Evolutionary conservation across 2,888 invertebrate genomes (phyloP), one percentile per base, ranked within the genome.

Genomic region (Caradrina clavipalpis): DNA sequence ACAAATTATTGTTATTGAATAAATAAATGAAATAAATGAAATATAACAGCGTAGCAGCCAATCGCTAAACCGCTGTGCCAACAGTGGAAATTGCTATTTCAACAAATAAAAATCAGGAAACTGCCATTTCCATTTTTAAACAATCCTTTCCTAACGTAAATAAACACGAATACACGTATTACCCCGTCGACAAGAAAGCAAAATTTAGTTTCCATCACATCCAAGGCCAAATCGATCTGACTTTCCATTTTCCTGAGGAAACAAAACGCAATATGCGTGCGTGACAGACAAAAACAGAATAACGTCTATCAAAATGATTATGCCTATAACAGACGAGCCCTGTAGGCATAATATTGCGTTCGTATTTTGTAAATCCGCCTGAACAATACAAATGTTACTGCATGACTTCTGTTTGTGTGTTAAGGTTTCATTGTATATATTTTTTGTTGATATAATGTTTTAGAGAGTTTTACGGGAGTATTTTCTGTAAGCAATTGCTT

Each of bases 231-330:
- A 72, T 67, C 69, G 71, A 69, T 50, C 45, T 49, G 39, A 55
- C 11, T 72, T 78, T 58, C 75, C 76, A 68, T 72, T 76, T 72
- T 59, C 67, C 57, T 66, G 55, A 54, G 54, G 73, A 54, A 80
- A 81, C 71, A 72, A 72, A 72, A 76, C 69, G 50, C 64, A 69
- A 81, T 78, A 78, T 68, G 64, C 63, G 53, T 61, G 63, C 64
- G 64, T 81, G 72, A 75, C 65, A 73, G 68, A 74, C 59, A 76
- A 73, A 70, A 75, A 76, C 65, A 73, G 69, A 77, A 82, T 73
- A 68, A 78, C 62, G 73, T 65, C 69, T 76, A 78, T 77, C 77
- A 76, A 78, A 85, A 81, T 80, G 80, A 81, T 82, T 78, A 75
- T 72, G 74, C 58, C 51, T 78, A 64, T 73, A 78, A 70, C 77